A percentile compares a stretch with the other conserved stretches of the same genome.
phyloP scores from a whole-genome alignment of 2,113 vertebrate genomes.

The Procavia capensis region DNA sequence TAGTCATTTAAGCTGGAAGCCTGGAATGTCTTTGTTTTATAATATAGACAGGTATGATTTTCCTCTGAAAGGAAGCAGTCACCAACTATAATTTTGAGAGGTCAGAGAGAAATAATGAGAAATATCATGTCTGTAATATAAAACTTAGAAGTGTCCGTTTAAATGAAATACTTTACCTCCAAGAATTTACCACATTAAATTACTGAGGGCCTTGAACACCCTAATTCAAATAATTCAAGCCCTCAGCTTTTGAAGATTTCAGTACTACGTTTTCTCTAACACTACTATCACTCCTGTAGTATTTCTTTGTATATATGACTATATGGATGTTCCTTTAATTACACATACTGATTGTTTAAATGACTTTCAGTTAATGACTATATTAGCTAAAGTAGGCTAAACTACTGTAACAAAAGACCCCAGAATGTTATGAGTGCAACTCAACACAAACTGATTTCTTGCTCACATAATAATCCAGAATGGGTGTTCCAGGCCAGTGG shows the following conservation, averaged over 20 bases:
- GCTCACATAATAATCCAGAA: neutral
- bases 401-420: neutral
- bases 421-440: neutral
- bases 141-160: constrained; percentile 6
- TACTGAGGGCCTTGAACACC: neutral
- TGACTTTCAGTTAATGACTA: neutral
- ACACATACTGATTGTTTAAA: neutral
- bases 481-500: neutral
- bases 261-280: neutral
- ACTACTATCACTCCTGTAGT: neutral
- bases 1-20: constrained; percentile 8
- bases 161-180: constrained; percentile 34
- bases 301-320: neutral
- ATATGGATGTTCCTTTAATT: neutral
- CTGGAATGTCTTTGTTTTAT: constrained; percentile 41
- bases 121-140: constrained; percentile 36
- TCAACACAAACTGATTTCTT: neutral
- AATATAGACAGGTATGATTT: constrained; percentile 42
- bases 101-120: constrained; percentile 51
- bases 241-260: constrained; percentile 15
- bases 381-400: neutral
- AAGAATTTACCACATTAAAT: constrained; percentile 35
- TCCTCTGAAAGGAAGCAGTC: constrained; percentile 54
- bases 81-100: constrained; percentile 43
- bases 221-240: constrained; percentile 44